Evolutionary conservation across 92 coral and sea anemone species (phyloP), one percentile per base, ranked within the genome.

Genomic region (Montipora capitata): DNA sequence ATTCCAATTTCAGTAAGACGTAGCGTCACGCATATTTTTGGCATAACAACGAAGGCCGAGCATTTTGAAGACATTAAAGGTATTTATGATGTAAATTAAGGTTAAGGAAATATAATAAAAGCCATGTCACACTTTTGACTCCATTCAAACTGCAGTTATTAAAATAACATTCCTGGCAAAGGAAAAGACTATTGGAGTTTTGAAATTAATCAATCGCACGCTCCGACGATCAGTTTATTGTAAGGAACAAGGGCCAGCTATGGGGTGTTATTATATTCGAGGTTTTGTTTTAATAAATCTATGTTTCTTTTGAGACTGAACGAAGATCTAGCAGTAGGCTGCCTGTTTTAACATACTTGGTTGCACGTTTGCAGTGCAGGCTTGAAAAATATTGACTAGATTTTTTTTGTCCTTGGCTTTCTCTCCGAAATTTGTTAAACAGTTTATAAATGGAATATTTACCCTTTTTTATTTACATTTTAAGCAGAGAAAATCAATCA

Each of bases 121-220:
- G 48, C 40, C 2, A 8, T 51, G 52, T 67, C 12, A n/a, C 57
- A 61, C 11, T 57, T 52, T 57, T 63, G 59, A 45, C 17, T 48
- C 59, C 5, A 16, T 73, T 73, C 38, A 45, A 16, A 78, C 56
- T 72, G 35, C 35, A 59, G 72, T 63, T 41, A 43, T 78, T 63
- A 42, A 42, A 78, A 42, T 10, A 11, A 42, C 48, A 13, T 7
- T 52, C 72, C 16, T 18, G 83, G 63, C 5, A 45, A 54, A 79
- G 38, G 20, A 79, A 69, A 40, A 27, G 40, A 43, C 43, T 65
- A n/a, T 44, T 18, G 45, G 54, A 57, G 9, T 43, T 72, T 72
- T 72, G 40, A 8, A 73, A 8, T 7, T 15, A 27, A 27, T 27
- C 35, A 41, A 17, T 4, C 76, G 61, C 27, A 18, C 72, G 20